These are phyloP conservation scores for rat (Rattus norvegicus) DNA, from an alignment of 2,113 vertebrate species.

Conservation along the genomic window GRCr8 NC_086037.1:56698001-56698500, in stretches of 20 bases:
- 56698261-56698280: background rate
- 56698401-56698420: slow-evolving; percentile 33
- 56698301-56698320: background rate
- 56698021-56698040: background rate
- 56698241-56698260: background rate
- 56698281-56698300: background rate
- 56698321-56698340: slow-evolving; percentile 14
- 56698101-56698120: background rate
- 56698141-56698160: no score
- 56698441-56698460: background rate
- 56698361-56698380: background rate
- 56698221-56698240: background rate
- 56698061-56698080: background rate
- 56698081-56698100: background rate
- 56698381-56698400: slow-evolving; percentile 6
- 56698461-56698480: background rate
- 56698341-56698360: background rate
- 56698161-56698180: background rate
- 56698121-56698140: background rate
- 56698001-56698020: background rate
- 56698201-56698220: background rate
- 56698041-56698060: background rate
- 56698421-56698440: background rate
- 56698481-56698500: background rate
- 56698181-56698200: background rate